A percentile compares a stretch with the other conserved stretches of the same genome.
phyloP scores from a whole-genome alignment of 2,888 invertebrate genomes.

The Chironomus tentans region DNA sequence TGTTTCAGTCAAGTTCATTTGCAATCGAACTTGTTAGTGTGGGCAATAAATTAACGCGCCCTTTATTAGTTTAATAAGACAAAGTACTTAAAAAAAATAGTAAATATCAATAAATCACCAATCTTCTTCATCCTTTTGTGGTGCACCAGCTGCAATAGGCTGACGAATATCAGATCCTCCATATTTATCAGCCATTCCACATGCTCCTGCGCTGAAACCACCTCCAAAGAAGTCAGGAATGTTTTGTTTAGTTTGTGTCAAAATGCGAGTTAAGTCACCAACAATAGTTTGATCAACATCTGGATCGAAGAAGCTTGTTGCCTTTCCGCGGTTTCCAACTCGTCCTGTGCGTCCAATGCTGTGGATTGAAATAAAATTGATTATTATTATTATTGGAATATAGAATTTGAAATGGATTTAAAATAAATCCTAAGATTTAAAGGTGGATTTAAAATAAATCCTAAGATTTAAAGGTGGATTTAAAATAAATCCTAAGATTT shows the following conservation, averaged over 20 bases:
- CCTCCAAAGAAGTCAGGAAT: slow-evolving; percentile 72
- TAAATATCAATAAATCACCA: not conserved
- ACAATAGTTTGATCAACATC: slow-evolving; percentile 53
- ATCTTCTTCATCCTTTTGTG: slow-evolving; percentile 7
- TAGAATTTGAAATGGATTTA: not conserved
- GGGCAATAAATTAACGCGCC: no score
- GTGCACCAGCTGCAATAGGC: not conserved
- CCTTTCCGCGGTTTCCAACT: slow-evolving; percentile 80
- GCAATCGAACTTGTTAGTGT: no score
- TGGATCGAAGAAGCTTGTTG: slow-evolving; percentile 74
- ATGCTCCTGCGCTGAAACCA: slow-evolving; percentile 44
- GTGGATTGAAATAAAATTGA: no score
- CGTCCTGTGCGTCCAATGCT: slow-evolving; percentile 90
- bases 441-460: no score
- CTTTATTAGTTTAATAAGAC: no score
- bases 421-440: no score
- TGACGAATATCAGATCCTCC: slow-evolving; percentile 59
- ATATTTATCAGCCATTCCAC: slow-evolving; percentile 46
- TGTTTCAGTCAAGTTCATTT: no score
- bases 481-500: no score
- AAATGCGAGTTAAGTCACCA: slow-evolving; percentile 57
- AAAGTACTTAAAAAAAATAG: no score
- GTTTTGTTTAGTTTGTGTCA: slow-evolving; percentile 67
- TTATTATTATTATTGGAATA: no score
- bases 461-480: no score